phyloP scores from a whole-genome alignment of 1,140 invertebrate genomes.

The Drosophila chauvacae region DNA sequence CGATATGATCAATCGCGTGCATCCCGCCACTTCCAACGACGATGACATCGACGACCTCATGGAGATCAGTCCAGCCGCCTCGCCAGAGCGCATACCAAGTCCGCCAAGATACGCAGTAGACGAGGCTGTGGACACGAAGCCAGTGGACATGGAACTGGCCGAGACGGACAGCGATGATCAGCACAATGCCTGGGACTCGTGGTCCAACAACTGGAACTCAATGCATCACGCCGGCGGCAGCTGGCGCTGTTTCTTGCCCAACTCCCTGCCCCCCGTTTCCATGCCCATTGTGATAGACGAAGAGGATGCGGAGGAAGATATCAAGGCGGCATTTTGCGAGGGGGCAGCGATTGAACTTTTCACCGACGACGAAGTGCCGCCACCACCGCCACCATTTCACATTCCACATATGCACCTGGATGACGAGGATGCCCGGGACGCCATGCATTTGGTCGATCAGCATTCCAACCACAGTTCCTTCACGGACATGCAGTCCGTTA shows the following conservation, averaged over 20 bases:
- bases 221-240: conserved; percentile 38
- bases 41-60: conserved; percentile 72
- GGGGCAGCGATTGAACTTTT: not conserved
- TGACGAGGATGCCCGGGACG: conserved; percentile 69
- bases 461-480: conserved; percentile 49
- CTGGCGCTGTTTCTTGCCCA: conserved; percentile 61
- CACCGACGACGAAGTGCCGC: conserved; percentile 51
- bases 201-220: conserved; percentile 49
- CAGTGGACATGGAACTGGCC: conserved; percentile 81
- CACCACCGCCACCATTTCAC: conserved; percentile 68
- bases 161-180: conserved; percentile 77
- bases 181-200: conserved; percentile 30
- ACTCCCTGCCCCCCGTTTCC: conserved; percentile 52
- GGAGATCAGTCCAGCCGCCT: conserved; percentile 79
- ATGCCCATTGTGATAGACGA: conserved; percentile 71
- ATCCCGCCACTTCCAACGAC: conserved; percentile 47
- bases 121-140: conserved; percentile 58
- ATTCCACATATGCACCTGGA: conserved; percentile 63
- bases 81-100: conserved; percentile 59
- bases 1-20: conserved; percentile 77
- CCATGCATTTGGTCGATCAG: conserved; percentile 50
- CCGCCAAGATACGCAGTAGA: conserved; percentile 24
- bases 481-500: conserved; percentile 66
- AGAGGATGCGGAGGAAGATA: conserved; percentile 44
- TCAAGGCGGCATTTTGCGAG: not conserved